These are phyloP conservation scores for Bufo bufo DNA, from an alignment of 2,113 vertebrate species.

Conservation along the genomic window DNA sequence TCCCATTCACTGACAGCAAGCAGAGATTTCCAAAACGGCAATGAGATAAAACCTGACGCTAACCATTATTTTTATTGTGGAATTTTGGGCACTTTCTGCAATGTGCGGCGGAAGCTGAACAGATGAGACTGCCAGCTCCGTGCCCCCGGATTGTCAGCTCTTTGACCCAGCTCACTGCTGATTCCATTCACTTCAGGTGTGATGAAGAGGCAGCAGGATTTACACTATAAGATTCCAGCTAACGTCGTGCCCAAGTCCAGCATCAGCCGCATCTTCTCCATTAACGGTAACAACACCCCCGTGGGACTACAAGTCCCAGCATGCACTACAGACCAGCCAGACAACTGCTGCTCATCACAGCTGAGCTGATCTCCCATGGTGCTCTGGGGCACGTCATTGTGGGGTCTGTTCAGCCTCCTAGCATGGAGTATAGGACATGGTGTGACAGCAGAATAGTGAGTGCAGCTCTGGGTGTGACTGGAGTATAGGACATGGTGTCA, in stretches of 20 bases:
- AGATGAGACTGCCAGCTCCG: too few species aligned
- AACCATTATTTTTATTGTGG: too few species aligned
- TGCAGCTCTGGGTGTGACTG: too few species aligned
- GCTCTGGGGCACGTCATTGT: background rate
- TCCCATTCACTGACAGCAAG: background rate
- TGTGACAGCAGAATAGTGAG: too few species aligned
- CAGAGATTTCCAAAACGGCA: background rate
- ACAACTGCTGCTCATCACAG: too few species aligned
- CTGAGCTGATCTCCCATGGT: background rate
- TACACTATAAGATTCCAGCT: conserved; percentile 75
- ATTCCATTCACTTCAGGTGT: conserved; percentile 64
- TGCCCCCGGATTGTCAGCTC: background rate
- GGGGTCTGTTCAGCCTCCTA: background rate
- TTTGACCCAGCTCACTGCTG: background rate
- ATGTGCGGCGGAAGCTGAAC: too few species aligned
- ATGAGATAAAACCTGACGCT: too few species aligned
- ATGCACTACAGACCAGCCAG: background rate
- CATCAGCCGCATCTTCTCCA: conserved; percentile 76
- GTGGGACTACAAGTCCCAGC: background rate
- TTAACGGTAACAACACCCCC: conserved; percentile 78
- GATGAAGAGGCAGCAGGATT: conserved; percentile 71
- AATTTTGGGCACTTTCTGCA: too few species aligned
- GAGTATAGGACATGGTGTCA: background rate
- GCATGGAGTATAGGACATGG: too few species aligned
- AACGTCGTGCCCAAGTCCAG: conserved; percentile 85